Evolutionary conservation across 2,888 invertebrate genomes (phyloP).

Genomic region (Cosmia trapezina): DNA sequence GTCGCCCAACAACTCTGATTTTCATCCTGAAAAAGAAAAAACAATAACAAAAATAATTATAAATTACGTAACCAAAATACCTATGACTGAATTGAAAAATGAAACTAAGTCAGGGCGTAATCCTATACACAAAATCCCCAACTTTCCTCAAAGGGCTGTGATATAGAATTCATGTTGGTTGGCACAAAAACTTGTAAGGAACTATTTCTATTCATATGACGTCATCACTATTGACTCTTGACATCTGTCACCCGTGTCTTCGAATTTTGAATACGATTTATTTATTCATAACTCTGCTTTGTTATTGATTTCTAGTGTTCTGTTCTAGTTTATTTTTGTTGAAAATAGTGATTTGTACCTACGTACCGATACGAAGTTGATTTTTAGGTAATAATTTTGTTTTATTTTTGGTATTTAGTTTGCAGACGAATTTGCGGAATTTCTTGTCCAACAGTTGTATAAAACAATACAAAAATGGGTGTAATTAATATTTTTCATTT

Average conservation of each 20-base stretch:
- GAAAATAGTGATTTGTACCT: not conserved
- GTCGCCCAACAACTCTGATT: too few relatives aligned
- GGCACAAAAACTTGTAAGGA: slow-evolving; percentile 47
- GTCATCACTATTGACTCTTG: slow-evolving; percentile 58
- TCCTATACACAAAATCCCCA: not conserved
- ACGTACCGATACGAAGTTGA: not conserved
- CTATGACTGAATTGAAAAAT: slow-evolving; percentile 3
- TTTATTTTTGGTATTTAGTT: too few relatives aligned
- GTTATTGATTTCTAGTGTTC: slow-evolving; percentile 31
- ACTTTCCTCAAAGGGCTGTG: slow-evolving; percentile 13
- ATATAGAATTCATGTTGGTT: slow-evolving; percentile 22
- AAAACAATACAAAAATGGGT: too few relatives aligned
- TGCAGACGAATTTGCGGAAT: too few relatives aligned
- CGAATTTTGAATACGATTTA: slow-evolving; percentile 54
- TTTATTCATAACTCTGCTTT: slow-evolving; percentile 51
- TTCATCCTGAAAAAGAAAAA: not conserved
- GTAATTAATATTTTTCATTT: too few relatives aligned
- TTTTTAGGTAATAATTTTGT: too few relatives aligned
- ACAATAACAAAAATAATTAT: too few relatives aligned
- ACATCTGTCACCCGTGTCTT: slow-evolving; percentile 58
- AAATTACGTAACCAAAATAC: not conserved
- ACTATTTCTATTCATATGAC: slow-evolving; percentile 62
- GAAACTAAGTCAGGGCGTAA: not conserved
- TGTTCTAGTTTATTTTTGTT: not conserved
- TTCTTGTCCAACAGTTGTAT: too few relatives aligned